Percentiles rank a stretch among this genome's conserved stretches.
phyloP scores from a whole-genome alignment of 2,888 invertebrate genomes.

The Ormia ochracea region DNA sequence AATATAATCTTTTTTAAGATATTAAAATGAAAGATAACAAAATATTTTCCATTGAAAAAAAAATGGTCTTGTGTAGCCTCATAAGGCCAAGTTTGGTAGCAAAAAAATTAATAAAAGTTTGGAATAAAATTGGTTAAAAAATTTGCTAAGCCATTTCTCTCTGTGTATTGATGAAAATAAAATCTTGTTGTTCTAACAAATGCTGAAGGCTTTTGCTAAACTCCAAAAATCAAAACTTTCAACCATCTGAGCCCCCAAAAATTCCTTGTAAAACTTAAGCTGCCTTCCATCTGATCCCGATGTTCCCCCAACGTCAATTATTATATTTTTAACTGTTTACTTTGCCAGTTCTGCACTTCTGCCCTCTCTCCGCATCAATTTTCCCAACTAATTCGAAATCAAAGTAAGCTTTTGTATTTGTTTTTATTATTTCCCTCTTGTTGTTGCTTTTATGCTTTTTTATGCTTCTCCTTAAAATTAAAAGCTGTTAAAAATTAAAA shows the following conservation, averaged over 20 bases:
- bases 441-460: neutral
- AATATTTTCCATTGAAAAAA: too few species aligned
- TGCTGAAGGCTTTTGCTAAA: too few species aligned
- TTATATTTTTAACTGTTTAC: neutral
- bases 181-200: too few species aligned
- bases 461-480: conserved; percentile 43
- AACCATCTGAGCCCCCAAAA: neutral
- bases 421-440: conserved; percentile 28
- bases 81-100: too few species aligned
- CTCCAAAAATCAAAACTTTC: too few species aligned
- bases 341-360: neutral
- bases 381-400: neutral
- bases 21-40: too few species aligned
- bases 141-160: too few species aligned
- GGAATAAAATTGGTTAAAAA: too few species aligned
- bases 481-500: conserved; percentile 62
- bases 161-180: too few species aligned
- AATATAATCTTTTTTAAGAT: too few species aligned
- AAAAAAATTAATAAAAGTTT: too few species aligned
- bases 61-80: too few species aligned
- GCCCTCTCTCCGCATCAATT: neutral
- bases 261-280: neutral
- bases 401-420: conserved; percentile 45
- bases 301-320: neutral
- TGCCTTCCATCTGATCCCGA: neutral